Percentiles rank a stretch among this genome's conserved stretches.
These are phyloP conservation scores for Drosophila trapezifrons DNA, from an alignment of 1,140 invertebrate genomes.

Conservation along the genomic window DNA sequence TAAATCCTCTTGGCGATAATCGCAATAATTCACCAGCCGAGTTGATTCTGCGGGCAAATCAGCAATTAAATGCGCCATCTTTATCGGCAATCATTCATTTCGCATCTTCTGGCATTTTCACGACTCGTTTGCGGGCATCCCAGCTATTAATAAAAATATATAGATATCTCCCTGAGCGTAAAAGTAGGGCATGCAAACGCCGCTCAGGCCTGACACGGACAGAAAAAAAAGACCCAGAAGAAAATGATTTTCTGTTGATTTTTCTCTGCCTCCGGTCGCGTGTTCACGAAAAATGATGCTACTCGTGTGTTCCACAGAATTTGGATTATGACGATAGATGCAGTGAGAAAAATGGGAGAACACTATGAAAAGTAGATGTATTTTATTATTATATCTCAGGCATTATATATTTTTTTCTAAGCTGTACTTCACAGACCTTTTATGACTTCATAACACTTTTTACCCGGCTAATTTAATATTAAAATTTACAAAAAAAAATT, in stretches of 20 bases:
- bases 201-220: constrained; percentile 47
- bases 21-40: constrained; percentile 21
- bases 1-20: constrained; percentile 28
- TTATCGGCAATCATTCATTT: constrained; percentile 40
- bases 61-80: constrained; percentile 37
- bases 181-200: constrained; percentile 72
- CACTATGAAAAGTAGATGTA: too few relatives aligned
- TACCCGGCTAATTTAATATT: too few relatives aligned
- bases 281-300: constrained; percentile 49
- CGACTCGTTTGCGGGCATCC: constrained; percentile 27
- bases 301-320: constrained; percentile 58
- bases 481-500: too few relatives aligned
- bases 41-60: constrained; percentile 28
- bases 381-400: too few relatives aligned
- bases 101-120: constrained; percentile 40
- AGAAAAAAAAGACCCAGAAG: constrained; percentile 28
- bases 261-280: constrained; percentile 67
- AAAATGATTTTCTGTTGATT: constrained; percentile 65
- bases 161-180: constrained; percentile 24
- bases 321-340: constrained; percentile 11
- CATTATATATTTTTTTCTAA: too few relatives aligned
- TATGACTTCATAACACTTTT: too few relatives aligned
- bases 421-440: too few relatives aligned
- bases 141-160: constrained; percentile 55
- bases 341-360: constrained; percentile 3